Conservation (phyloP, 2,797 vertebrate genomes). For the Acrocephalus scirpaceus region DNA sequence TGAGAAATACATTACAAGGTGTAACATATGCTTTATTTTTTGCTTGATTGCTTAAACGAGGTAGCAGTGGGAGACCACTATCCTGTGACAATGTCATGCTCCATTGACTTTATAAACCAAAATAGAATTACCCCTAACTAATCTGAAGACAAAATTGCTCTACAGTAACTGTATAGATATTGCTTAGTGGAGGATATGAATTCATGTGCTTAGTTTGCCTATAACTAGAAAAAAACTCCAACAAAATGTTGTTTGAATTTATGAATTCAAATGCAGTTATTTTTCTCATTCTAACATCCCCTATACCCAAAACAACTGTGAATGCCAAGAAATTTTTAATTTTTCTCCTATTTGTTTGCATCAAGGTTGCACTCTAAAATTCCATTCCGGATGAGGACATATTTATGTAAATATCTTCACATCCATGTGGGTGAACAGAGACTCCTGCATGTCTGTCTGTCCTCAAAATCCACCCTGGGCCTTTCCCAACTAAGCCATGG, state of each 20-base stretch:
- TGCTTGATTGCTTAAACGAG: conserved; percentile 70
- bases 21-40: conserved; percentile 75
- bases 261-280: not conserved
- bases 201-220: not conserved
- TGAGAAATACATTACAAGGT: conserved; percentile 70
- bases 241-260: not conserved
- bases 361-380: not conserved
- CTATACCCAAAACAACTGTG: not conserved
- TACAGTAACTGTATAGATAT: not conserved
- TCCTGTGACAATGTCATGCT: conserved; percentile 37
- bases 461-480: not conserved
- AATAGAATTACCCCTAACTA: conserved; percentile 57
- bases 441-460: not conserved
- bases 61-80: conserved; percentile 68
- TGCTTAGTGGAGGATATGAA: not conserved
- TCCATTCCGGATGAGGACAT: not conserved
- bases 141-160: not conserved
- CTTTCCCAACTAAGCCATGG: not conserved
- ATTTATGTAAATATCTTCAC: not conserved
- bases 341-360: not conserved
- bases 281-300: not conserved
- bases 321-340: not conserved
- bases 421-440: not conserved
- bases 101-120: conserved; percentile 62
- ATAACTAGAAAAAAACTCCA: not conserved